These are phyloP conservation scores for Hypotaenidia philippensis DNA, from an alignment of 2,797 vertebrate genomes.

Conservation along the genomic window DNA sequence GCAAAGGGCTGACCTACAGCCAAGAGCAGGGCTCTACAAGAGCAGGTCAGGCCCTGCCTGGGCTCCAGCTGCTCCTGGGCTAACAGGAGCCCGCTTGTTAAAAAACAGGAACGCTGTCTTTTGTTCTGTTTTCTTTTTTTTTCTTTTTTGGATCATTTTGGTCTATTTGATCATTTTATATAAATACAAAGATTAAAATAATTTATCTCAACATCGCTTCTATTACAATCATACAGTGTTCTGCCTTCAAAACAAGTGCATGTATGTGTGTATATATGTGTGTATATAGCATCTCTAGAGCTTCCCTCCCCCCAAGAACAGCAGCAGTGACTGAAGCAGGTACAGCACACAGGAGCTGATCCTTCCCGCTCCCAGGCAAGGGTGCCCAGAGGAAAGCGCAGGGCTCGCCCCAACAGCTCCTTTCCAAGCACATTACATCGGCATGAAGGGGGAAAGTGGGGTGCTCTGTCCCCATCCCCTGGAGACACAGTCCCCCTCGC, in stretches of 20 bases:
- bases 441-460: not conserved
- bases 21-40: accelerated
- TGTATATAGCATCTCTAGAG: constrained; percentile 44
- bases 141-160: not conserved
- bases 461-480: not conserved
- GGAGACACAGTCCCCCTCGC: accelerated
- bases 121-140: not conserved
- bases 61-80: not conserved
- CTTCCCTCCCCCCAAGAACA: not conserved
- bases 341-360: constrained; percentile 2
- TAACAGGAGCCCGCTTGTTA: not conserved
- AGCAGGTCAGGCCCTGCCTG: not conserved
- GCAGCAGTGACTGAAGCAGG: constrained; percentile 55
- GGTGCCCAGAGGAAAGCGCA: not conserved
- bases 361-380: not conserved
- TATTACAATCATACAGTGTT: constrained; percentile 61
- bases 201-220: constrained; percentile 53
- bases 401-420: not conserved
- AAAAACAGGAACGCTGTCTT: not conserved
- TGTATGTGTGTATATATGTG: not conserved
- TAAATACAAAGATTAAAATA: constrained; percentile 72
- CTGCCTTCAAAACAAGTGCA: constrained; percentile 49
- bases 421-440: not conserved
- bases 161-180: constrained; percentile 39
- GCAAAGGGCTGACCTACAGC: not conserved